Evolutionary conservation across 2,113 vertebrate species (phyloP).

Genomic region (Alces alces): DNA sequence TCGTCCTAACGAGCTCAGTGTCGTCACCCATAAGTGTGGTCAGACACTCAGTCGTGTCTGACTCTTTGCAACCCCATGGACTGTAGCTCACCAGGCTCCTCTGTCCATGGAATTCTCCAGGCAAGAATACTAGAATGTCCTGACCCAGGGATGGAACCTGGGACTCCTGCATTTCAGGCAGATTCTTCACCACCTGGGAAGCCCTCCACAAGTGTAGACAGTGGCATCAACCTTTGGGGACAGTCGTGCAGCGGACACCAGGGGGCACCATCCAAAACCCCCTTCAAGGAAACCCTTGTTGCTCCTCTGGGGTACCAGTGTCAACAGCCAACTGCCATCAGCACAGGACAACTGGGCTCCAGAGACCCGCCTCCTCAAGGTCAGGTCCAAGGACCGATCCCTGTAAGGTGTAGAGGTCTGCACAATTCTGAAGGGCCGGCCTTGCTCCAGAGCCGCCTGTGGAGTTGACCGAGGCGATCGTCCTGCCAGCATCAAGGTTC

Average conservation of each 20-base stretch:
- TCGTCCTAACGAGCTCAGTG: not conserved
- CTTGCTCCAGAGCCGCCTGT: not conserved
- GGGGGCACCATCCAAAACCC: accelerated
- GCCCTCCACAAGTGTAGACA: not conserved
- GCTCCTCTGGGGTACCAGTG: not conserved
- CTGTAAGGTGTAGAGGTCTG: not conserved
- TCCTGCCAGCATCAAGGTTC: too few relatives aligned
- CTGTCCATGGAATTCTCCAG: not conserved
- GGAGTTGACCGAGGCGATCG: accelerated
- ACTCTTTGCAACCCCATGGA: not conserved
- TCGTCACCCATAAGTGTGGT: not conserved
- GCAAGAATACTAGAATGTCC: not conserved
- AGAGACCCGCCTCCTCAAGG: too few relatives aligned
- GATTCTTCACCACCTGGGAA: not conserved
- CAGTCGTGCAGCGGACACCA: not conserved
- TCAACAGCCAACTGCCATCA: accelerated
- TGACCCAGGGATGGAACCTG: not conserved
- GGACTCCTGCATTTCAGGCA: not conserved
- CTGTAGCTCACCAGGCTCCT: not conserved
- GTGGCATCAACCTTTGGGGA: not conserved
- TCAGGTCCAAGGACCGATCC: accelerated
- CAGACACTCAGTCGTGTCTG: not conserved
- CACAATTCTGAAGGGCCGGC: too few relatives aligned
- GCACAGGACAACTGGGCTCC: accelerated
- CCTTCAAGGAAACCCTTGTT: not conserved